Percentiles rank a stretch among this genome's conserved stretches.
Evolutionary conservation across 2,113 vertebrate species (phyloP).

Genomic region (Eulemur macaco): DNA sequence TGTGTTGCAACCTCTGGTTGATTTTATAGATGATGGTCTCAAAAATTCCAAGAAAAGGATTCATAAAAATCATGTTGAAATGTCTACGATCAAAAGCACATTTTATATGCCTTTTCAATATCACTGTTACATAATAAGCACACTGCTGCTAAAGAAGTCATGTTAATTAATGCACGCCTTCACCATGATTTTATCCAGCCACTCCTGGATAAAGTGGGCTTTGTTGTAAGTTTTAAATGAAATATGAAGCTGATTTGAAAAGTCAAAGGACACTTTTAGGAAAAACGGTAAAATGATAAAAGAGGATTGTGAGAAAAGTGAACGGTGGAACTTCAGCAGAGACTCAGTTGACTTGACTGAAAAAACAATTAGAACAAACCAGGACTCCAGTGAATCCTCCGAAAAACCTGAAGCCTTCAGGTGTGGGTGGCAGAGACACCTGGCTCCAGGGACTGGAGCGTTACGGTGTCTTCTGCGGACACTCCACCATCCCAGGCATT

Average conservation of each 20-base stretch:
- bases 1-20: background rate
- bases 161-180: background rate
- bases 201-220: background rate
- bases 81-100: background rate
- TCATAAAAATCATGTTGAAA: background rate
- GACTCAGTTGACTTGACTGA: background rate
- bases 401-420: background rate
- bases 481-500: background rate
- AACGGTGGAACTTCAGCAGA: background rate
- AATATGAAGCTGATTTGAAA: background rate
- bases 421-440: background rate
- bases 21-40: background rate
- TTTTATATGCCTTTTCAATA: background rate
- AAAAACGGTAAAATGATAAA: background rate
- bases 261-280: slow-evolving; percentile 10
- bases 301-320: background rate
- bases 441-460: background rate
- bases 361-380: background rate
- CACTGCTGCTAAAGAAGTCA: background rate
- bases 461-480: background rate
- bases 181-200: background rate
- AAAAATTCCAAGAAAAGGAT: background rate
- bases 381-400: background rate
- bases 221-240: background rate
- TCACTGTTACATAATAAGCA: background rate